A percentile compares a stretch with the other conserved stretches of the same genome.
Conservation (phyloP, 2,113 vertebrate genomes). For the Ascaphus truei region DNA sequence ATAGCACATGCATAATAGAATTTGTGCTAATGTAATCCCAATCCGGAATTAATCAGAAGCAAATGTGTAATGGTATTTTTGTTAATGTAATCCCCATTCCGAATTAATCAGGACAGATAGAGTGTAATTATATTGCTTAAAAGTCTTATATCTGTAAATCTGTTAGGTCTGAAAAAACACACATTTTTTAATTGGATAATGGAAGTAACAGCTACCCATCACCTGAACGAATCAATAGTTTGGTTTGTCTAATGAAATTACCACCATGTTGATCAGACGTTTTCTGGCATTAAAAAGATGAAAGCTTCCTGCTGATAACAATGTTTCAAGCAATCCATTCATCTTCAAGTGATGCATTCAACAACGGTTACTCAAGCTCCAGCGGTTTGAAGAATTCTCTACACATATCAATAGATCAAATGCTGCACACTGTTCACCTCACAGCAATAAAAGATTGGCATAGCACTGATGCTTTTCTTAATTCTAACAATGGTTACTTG, state of each 20-base stretch:
- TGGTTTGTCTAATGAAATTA: background rate
- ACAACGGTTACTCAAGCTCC: background rate
- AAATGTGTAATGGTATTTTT: background rate
- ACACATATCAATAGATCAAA: constrained; percentile 4
- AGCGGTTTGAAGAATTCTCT: background rate
- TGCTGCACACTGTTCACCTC: constrained; percentile 3
- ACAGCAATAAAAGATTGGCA: background rate
- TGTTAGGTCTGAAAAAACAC: background rate
- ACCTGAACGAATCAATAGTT: background rate
- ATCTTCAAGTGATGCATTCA: background rate
- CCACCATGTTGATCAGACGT: background rate
- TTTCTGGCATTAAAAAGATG: background rate
- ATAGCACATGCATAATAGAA: background rate
- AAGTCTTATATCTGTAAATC: background rate
- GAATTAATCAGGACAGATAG: background rate
- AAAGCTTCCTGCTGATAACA: background rate
- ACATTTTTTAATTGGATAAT: background rate
- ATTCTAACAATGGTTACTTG: constrained; percentile 10
- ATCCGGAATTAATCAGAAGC: background rate
- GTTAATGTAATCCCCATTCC: background rate
- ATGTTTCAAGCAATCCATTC: background rate
- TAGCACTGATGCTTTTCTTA: background rate
- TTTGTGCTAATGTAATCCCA: background rate
- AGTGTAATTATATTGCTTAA: background rate
- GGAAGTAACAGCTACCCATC: background rate